Evolutionary conservation across 2,113 vertebrate species (phyloP).

Genomic region (Chlorocebus sabaeus): DNA sequence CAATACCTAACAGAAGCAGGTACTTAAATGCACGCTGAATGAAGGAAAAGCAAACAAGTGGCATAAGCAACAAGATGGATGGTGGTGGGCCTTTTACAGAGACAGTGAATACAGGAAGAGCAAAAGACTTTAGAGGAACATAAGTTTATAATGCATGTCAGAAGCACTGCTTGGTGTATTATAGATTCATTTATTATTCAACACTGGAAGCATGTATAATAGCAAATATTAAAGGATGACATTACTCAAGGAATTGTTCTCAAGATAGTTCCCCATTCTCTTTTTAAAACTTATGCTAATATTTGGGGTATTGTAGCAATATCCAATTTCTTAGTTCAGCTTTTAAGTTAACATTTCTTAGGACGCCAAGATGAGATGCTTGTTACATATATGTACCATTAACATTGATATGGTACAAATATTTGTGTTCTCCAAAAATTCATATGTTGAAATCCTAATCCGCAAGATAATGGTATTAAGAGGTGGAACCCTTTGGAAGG

Average conservation of each 20-base stretch:
- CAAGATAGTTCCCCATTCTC: slow-evolving; percentile 15
- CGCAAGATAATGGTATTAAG: background rate
- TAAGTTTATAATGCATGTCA: slow-evolving; percentile 4
- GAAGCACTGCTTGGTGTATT: background rate
- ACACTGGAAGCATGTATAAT: background rate
- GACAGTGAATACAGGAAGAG: background rate
- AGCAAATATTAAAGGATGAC: slow-evolving; percentile 37
- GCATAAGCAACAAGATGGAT: background rate
- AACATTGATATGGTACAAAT: background rate
- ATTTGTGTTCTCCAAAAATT: background rate
- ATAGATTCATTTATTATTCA: slow-evolving; percentile 52
- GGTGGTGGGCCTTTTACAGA: background rate
- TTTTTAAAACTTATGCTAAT: slow-evolving; percentile 42
- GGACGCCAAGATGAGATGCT: background rate
- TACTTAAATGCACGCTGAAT: background rate
- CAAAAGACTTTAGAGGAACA: background rate
- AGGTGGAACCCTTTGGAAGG: background rate
- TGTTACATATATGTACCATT: background rate
- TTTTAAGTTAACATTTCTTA: background rate
- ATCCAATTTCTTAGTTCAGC: background rate
- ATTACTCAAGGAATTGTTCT: slow-evolving; percentile 34
- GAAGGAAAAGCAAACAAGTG: background rate
- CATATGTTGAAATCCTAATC: background rate
- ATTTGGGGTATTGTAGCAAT: slow-evolving; percentile 11
- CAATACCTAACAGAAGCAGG: background rate